phyloP scores from a whole-genome alignment of 1,140 invertebrate genomes.

The Magallana ariakensis region DNA sequence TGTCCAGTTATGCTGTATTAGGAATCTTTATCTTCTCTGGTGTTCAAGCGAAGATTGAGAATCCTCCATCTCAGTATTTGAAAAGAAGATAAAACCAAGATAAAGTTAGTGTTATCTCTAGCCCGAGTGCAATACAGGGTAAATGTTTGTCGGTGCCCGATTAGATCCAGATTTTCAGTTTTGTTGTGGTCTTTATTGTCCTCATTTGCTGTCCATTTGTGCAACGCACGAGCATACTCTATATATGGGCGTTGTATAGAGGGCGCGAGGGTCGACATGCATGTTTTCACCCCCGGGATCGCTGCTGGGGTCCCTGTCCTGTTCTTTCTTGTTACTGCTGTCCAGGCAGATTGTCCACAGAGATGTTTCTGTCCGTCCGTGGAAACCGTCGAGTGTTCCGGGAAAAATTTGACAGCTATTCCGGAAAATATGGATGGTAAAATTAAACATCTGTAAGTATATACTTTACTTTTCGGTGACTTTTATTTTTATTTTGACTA shows the following conservation, averaged over 20 bases:
- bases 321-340: neutral
- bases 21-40: slow-evolving; percentile 7
- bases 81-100: slow-evolving; percentile 12
- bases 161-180: slow-evolving; percentile 23
- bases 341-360: neutral
- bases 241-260: neutral
- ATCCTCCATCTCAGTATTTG: neutral
- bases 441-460: slow-evolving; percentile 30
- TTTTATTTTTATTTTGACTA: no score
- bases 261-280: neutral
- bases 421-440: neutral
- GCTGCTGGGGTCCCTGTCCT: neutral
- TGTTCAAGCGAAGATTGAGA: neutral
- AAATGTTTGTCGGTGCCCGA: slow-evolving; percentile 33
- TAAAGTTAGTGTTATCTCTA: slow-evolving; percentile 8
- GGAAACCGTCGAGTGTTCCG: slow-evolving; percentile 17
- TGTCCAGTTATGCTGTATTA: slow-evolving; percentile 23
- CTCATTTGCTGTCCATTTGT: slow-evolving; percentile 1
- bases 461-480: neutral
- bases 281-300: neutral
- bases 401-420: slow-evolving; percentile 32
- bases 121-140: slow-evolving; percentile 9
- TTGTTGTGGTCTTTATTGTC: neutral
- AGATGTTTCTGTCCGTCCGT: neutral
- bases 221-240: neutral